These are phyloP conservation scores for Apodemia zela DNA, from an alignment of 2,888 invertebrate genomes.

Conservation along the genomic window DNA sequence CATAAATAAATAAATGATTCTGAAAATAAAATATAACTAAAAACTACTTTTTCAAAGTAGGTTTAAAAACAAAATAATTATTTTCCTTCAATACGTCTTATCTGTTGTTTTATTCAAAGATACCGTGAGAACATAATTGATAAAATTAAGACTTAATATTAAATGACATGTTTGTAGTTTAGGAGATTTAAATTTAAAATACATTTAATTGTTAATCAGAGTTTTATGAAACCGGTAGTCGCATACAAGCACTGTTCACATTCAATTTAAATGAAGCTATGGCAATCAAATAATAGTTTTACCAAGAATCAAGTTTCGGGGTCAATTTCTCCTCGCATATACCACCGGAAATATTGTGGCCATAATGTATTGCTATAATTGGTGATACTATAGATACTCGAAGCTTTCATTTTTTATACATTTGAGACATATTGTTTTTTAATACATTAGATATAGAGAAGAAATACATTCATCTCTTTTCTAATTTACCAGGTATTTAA, in stretches of 20 bases:
- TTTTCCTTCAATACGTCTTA: too few species aligned
- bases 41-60: too few species aligned
- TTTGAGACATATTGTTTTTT: too few species aligned
- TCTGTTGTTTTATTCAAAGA: neutral
- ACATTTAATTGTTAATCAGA: conserved; percentile 11
- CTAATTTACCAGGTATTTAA: too few species aligned
- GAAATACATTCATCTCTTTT: too few species aligned
- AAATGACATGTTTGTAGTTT: neutral
- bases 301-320: conserved; percentile 3
- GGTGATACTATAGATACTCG: neutral
- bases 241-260: neutral
- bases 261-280: conserved; percentile 1
- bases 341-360: conserved; percentile 7
- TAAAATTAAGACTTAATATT: neutral
- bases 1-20: too few species aligned
- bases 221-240: conserved; percentile 4
- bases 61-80: too few species aligned
- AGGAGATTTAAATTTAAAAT: conserved; percentile 2
- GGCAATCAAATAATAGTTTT: conserved; percentile 10
- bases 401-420: neutral
- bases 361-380: conserved; percentile 10
- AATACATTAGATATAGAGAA: too few species aligned
- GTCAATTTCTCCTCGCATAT: conserved; percentile 4
- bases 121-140: neutral
- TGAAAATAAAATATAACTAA: too few species aligned